These are phyloP conservation scores for Pocillopora damicornis DNA, from an alignment of 64 coral and sea anemone species.

Conservation along the genomic window DNA sequence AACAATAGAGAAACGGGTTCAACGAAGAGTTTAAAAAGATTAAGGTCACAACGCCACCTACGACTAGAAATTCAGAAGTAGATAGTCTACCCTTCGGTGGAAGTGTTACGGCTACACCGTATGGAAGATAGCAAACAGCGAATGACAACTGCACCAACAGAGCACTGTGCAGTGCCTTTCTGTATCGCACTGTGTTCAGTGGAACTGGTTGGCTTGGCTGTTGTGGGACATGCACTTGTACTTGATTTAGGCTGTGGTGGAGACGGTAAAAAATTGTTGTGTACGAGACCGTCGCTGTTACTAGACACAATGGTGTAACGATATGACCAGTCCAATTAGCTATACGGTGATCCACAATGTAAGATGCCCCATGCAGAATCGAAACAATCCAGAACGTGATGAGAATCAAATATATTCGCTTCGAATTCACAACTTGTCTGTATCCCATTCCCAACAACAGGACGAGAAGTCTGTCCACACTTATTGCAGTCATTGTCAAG, in stretches of 20 bases:
- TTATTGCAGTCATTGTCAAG: too few species aligned
- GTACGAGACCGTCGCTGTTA: not conserved
- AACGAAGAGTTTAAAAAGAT: not conserved
- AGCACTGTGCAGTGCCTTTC: not conserved
- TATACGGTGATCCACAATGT: not conserved
- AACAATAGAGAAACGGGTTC: not conserved
- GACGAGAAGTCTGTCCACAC: too few species aligned
- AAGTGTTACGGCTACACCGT: not conserved
- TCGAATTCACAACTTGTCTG: not conserved
- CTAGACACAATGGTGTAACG: not conserved
- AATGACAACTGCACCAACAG: not conserved
- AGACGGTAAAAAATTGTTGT: not conserved
- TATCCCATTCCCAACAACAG: too few species aligned
- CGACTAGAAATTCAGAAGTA: not conserved
- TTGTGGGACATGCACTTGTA: not conserved
- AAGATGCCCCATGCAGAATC: not conserved
- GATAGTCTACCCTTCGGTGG: not conserved
- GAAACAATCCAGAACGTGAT: not conserved
- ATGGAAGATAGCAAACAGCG: not conserved
- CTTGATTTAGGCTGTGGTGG: not conserved
- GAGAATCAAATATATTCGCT: not conserved
- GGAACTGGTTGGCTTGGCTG: not conserved
- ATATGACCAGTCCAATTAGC: not conserved
- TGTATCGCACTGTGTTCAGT: not conserved
- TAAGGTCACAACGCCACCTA: not conserved